Evolutionary conservation across 2,797 vertebrate species (phyloP).

Genomic region (Phrynocephalus guinanensis): DNA sequence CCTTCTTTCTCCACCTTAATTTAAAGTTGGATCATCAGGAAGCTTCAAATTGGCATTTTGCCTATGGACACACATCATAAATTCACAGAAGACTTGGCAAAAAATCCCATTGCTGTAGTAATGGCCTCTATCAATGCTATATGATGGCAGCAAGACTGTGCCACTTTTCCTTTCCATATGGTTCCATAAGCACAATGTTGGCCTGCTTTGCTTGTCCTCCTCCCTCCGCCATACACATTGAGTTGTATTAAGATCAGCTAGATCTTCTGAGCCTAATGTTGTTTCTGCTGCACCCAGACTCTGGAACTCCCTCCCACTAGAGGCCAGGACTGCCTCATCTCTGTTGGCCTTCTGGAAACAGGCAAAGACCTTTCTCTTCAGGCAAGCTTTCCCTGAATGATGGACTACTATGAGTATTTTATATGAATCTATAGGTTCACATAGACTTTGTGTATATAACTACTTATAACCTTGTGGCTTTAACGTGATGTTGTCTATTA

Average conservation of each 20-base stretch:
- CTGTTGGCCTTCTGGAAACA: too few species aligned
- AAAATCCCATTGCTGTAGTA: slow-evolving; percentile 53
- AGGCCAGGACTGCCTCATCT: too few species aligned
- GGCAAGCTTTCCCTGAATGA: too few species aligned
- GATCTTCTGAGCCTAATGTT: too few species aligned
- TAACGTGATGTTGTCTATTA: too few species aligned
- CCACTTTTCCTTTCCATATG: slow-evolving; percentile 54
- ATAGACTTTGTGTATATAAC: too few species aligned
- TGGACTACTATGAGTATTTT: too few species aligned
- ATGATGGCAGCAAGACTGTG: slow-evolving; percentile 58
- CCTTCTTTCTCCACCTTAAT: slow-evolving; percentile 22
- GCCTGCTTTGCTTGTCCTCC: slow-evolving; percentile 22
- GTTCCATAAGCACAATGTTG: slow-evolving; percentile 46
- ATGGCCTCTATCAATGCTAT: slow-evolving; percentile 54
- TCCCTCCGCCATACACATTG: neutral
- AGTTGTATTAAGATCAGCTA: neutral
- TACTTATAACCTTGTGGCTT: too few species aligned
- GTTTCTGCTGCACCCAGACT: neutral
- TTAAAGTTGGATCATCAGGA: slow-evolving; percentile 47
- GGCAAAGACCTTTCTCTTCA: too few species aligned
- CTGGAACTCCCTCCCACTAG: too few species aligned
- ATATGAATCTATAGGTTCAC: too few species aligned
- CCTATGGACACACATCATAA: slow-evolving; percentile 55
- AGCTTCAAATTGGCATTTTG: slow-evolving; percentile 54
- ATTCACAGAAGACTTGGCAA: slow-evolving; percentile 53